Evolutionary conservation across 2,113 vertebrate genomes (phyloP).

Genomic region (Oncorhynchus nerka): DNA sequence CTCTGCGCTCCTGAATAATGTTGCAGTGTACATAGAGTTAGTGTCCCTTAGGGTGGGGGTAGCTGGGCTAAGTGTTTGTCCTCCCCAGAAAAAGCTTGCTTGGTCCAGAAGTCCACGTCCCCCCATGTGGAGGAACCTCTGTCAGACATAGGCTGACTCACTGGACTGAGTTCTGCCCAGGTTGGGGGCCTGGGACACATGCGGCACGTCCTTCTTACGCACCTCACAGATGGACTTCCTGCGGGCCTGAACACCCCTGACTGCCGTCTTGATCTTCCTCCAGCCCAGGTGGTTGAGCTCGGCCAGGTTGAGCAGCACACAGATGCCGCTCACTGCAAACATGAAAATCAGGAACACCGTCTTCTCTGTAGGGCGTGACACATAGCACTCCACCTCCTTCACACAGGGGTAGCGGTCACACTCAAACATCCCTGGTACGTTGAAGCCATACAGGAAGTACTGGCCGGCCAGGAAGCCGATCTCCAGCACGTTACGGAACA

Average conservation of each 20-base stretch:
- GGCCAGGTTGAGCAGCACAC: slow-evolving; percentile 87
- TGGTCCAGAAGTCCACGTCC: slow-evolving; percentile 56
- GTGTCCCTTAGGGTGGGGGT: slow-evolving; percentile 31
- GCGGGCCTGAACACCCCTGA: slow-evolving; percentile 78
- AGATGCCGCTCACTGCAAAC: slow-evolving; percentile 89
- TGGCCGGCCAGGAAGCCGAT: slow-evolving; percentile 86
- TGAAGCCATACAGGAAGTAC: slow-evolving; percentile 87
- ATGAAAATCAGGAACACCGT: slow-evolving; percentile 88
- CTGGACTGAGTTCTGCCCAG: slow-evolving; percentile 85
- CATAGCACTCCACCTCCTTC: slow-evolving; percentile 89
- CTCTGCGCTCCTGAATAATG: slow-evolving; percentile 61
- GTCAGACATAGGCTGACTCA: slow-evolving; percentile 87
- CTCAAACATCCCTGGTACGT: slow-evolving; percentile 84
- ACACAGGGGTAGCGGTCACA: slow-evolving; percentile 87
- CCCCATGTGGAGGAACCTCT: slow-evolving; percentile 66
- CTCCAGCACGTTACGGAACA: slow-evolving; percentile 85
- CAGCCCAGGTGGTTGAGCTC: slow-evolving; percentile 92
- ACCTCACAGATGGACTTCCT: slow-evolving; percentile 80
- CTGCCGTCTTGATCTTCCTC: slow-evolving; percentile 84
- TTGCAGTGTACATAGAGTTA: slow-evolving; percentile 42
- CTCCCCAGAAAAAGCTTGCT: slow-evolving; percentile 46
- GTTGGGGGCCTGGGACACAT: slow-evolving; percentile 75
- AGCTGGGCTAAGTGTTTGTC: neutral
- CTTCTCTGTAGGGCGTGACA: slow-evolving; percentile 87
- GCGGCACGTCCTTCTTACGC: slow-evolving; percentile 79